These are phyloP conservation scores for Genyomyrus donnyi DNA, from an alignment of 2,113 vertebrate species.

Conservation along the genomic window DNA sequence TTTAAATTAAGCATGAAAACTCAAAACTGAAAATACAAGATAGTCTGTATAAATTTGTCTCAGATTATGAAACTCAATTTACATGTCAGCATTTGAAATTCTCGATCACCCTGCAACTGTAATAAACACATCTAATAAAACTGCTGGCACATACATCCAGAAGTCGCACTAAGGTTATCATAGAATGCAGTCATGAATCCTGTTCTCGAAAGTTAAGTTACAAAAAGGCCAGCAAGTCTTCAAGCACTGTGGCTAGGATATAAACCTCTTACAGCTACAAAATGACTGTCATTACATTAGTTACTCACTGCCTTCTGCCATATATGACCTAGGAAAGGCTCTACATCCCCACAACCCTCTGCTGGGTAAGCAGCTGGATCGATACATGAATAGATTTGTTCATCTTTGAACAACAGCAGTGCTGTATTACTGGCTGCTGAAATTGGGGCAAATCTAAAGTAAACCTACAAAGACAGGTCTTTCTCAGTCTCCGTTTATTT, in stretches of 20 bases:
- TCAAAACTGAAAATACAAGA: background rate
- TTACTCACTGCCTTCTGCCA: too few relatives aligned
- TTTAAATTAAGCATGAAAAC: background rate
- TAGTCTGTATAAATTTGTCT: background rate
- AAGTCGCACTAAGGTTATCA: background rate
- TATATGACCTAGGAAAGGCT: too few relatives aligned
- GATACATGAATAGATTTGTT: too few relatives aligned
- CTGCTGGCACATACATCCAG: background rate
- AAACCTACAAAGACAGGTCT: too few relatives aligned
- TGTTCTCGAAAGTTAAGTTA: background rate
- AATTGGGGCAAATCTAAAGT: too few relatives aligned
- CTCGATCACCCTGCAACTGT: background rate
- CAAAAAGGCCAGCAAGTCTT: background rate
- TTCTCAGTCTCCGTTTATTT: too few relatives aligned
- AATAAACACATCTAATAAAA: background rate
- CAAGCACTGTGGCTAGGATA: background rate
- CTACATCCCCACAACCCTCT: too few relatives aligned
- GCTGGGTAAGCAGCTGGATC: too few relatives aligned
- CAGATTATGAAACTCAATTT: background rate
- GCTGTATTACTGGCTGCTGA: too few relatives aligned
- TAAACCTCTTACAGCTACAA: background rate
- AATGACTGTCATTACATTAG: too few relatives aligned
- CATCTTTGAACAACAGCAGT: too few relatives aligned
- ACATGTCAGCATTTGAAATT: background rate
- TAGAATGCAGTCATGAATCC: background rate